Percentiles rank a stretch among this genome's conserved stretches.
These are phyloP conservation scores for Morinoia aosen DNA, from an alignment of 2,888 invertebrate genomes.

Conservation along the genomic window DNA sequence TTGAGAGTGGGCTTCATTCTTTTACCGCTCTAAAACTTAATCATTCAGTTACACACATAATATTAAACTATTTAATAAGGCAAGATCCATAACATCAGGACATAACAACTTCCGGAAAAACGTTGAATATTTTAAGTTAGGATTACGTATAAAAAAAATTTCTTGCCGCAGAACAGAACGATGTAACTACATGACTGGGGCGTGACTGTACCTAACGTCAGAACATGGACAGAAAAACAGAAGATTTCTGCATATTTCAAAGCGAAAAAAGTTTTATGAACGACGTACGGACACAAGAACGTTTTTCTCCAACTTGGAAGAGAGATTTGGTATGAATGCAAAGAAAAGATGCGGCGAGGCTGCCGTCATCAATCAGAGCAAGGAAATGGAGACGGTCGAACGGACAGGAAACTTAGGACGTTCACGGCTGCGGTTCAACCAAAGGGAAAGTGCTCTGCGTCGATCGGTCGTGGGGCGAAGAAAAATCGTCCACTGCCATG, in stretches of 20 bases:
- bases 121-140: not conserved
- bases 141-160: not conserved
- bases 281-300: not conserved
- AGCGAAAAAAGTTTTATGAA: not conserved
- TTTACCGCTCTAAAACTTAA: no score
- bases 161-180: not conserved
- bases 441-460: not conserved
- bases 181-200: not conserved
- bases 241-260: not conserved
- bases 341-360: constrained; percentile 18
- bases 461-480: constrained; percentile 8
- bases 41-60: no score
- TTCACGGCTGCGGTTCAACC: constrained; percentile 7
- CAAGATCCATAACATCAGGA: not conserved
- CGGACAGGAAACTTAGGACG: not conserved
- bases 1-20: no score
- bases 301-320: constrained; percentile 9
- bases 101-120: not conserved
- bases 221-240: not conserved
- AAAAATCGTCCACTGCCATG: not conserved
- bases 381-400: constrained; percentile 44
- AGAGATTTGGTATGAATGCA: constrained; percentile 17
- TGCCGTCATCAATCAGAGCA: constrained; percentile 26
- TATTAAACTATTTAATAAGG: no score
- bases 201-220: not conserved